Base-by-base conservation (phyloP, 2,888 invertebrate species). In the Prenolepis imparis region DNA sequence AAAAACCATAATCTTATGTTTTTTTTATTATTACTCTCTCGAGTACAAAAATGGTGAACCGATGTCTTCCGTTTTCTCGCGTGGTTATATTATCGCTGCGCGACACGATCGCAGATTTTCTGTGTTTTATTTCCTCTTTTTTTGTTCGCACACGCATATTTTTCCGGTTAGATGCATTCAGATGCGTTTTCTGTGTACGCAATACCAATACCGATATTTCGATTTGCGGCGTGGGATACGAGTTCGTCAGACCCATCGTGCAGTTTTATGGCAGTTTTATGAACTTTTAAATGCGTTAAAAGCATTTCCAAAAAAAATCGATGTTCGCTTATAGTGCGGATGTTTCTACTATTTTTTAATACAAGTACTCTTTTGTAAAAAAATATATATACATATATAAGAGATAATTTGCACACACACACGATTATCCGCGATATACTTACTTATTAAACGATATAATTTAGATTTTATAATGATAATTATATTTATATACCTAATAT, bases 201-300 rank as follows among this genome's bases (percentile, higher is more conserved):
- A 28, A n/a, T n/a, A n/a, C n/a, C n/a, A n/a, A n/a, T 32, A 21
- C 15, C 24, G 36, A 44, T 80, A 24, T 80, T 48, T 59, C 44
- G 44, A 18, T 70, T 59, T 44, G 44, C 24, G 72, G 72, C 24
- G 3, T 36, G 44, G 15, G 28, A 61, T 70, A 48, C 61, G 24
- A 44, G 24, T 61, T 36, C 70, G 70, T 78, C 70, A 80, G 59
- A 70, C 61, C 59, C 44, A 44, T 80, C 59, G 44, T 36, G 24
- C 41, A 36, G 44, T 70, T 80, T 80, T 80, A 59, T 48, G 32
- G 66, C 44, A 36, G 28, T 59, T 36, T 36, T 61, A 70, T 59
- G 18, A 21, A 68, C 78, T 59, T 68, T 80, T 70, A 80, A 80
- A 80, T 70, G 59, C 36, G 18, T 18, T 70, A 15, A 80, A 70